Evolutionary conservation across 2,888 invertebrate genomes (phyloP).

Genomic region (Netelia fuscicornis): DNA sequence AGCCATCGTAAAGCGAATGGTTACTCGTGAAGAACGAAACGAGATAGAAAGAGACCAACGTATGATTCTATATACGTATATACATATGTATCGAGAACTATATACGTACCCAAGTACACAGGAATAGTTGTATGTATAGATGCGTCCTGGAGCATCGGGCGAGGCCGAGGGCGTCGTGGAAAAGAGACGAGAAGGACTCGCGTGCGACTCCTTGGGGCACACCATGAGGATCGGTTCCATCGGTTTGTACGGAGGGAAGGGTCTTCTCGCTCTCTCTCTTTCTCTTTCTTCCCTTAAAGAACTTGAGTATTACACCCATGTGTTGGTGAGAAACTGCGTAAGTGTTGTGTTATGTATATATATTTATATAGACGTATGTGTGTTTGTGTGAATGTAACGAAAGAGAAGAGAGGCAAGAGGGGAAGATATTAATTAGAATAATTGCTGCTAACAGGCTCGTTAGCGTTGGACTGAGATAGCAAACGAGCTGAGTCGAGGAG

Average conservation of each 20-base stretch:
- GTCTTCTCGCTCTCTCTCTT: constrained; percentile 44
- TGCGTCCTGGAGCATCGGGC: constrained; percentile 51
- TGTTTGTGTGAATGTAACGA: constrained; percentile 33
- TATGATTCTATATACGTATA: constrained; percentile 1
- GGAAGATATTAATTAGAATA: constrained; percentile 85
- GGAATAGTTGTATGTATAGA: constrained; percentile 6
- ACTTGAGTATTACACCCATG: constrained; percentile 44
- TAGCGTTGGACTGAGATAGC: constrained; percentile 83
- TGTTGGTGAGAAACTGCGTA: constrained; percentile 46
- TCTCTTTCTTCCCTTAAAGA: constrained; percentile 42
- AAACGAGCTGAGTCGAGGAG: constrained; percentile 77
- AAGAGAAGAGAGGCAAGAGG: constrained; percentile 68
- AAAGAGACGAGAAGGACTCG: constrained; percentile 62
- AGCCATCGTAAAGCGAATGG: constrained; percentile 81
- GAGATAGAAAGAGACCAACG: constrained; percentile 61
- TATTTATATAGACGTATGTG: not conserved
- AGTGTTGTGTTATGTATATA: constrained; percentile 16
- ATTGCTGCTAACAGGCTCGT: constrained; percentile 85
- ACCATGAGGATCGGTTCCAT: constrained; percentile 57
- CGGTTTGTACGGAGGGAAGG: constrained; percentile 52
- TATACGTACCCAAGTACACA: not conserved
- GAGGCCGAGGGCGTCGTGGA: constrained; percentile 63
- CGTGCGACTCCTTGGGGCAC: constrained; percentile 38
- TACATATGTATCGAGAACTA: constrained; percentile 1
- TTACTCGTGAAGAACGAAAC: constrained; percentile 71